Base-by-base conservation (phyloP, 2,888 invertebrate genomes). In the Labia minor region DNA sequence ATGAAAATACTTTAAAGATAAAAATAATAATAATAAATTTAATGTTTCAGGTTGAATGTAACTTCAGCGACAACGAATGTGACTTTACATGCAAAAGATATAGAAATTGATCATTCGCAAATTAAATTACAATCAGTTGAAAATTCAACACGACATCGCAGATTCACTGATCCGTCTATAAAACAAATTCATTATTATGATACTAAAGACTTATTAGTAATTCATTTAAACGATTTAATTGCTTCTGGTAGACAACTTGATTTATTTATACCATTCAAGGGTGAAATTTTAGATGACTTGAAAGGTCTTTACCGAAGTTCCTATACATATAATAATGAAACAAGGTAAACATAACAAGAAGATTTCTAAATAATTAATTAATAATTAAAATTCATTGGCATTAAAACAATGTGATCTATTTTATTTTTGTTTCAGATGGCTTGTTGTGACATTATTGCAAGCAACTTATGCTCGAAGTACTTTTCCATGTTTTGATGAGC, bases 131-230 rank as follows among this genome's bases (percentile, higher is more conserved):
- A 33, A 18, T 21, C 21, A 18, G 16, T 11, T 21, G 62, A 18
- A 62, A 62, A 16, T 1, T 21, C 18, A n/a, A n/a, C 0, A 10
- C 20, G 33, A 19, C 62, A 62, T 8, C 64, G 64, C 21, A 19
- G 26, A 4, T n/a, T n/a, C 2, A 10, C 1, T 11, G 16, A 18
- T 2, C 64, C 64, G 16, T 14, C 1, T 8, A 16, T 33, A 21
- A 18, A 19, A 2, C 6, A 18, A 16, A 21, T 26, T 19, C 37
- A 66, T 1, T 83, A 84, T 73, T 84, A 87, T 70, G 80, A 81
- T 1, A 78, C 81, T 8, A 81, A 86, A 68, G 85, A 90, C 74
- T 90, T 91, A 75, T 83, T 88, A 72, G 82, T 89, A 33, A 78
- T 92, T 68, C 79, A 81, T 67, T n/a, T 66, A 21, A 66, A 63